phyloP scores from a whole-genome alignment of 2,888 invertebrate species.

The Busseola fusca region DNA sequence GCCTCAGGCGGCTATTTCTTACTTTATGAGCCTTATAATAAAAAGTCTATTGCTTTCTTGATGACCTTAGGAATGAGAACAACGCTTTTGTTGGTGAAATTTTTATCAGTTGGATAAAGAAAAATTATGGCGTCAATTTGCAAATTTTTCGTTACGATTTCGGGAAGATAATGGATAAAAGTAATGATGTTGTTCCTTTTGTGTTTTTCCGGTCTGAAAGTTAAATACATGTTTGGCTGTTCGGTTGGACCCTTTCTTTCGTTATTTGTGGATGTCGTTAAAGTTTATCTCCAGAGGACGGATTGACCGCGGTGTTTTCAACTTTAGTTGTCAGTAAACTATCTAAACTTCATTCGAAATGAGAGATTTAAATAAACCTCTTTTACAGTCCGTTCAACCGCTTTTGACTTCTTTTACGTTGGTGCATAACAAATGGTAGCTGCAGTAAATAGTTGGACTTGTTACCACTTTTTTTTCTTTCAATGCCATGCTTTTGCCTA shows the following conservation, averaged over 20 bases:
- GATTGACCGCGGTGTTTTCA: background rate
- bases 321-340: background rate
- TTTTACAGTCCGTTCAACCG: no score
- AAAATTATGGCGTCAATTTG: background rate
- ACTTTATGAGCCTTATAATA: slow-evolving; percentile 37
- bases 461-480: no score
- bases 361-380: no score
- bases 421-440: no score
- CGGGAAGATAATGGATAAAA: background rate
- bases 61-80: slow-evolving; percentile 6
- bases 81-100: slow-evolving; percentile 25
- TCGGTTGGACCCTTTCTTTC: background rate
- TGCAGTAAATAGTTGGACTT: no score
- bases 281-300: background rate
- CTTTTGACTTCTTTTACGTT: no score
- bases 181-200: background rate
- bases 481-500: no score
- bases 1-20: slow-evolving; percentile 43
- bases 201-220: background rate
- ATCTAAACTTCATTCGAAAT: background rate
- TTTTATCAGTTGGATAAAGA: background rate
- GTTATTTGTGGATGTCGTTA: slow-evolving; percentile 5
- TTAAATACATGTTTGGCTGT: background rate
- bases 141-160: background rate
- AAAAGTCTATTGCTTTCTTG: slow-evolving; percentile 38